Percentiles rank a stretch among this genome's conserved stretches.
phyloP scores from a whole-genome alignment of 2,113 vertebrate genomes.

The Macrotus californicus region DNA sequence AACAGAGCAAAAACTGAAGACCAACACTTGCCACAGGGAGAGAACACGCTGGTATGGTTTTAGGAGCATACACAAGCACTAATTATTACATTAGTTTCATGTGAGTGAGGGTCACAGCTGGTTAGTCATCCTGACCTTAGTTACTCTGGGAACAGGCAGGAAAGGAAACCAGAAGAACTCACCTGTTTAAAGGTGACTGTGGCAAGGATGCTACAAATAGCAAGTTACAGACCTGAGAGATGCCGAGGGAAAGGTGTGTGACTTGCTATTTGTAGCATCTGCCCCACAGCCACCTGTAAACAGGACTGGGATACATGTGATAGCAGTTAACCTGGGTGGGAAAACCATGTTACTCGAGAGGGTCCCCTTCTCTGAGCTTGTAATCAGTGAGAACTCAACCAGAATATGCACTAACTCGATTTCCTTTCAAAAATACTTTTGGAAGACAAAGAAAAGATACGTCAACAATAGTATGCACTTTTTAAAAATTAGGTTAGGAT shows the following conservation, averaged over 20 bases:
- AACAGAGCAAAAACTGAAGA: conserved; percentile 3
- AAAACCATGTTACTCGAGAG: background rate
- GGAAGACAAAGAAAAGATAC: background rate
- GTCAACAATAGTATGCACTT: background rate
- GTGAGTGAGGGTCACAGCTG: background rate
- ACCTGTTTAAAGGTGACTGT: background rate
- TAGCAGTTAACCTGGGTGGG: background rate
- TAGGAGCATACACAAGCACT: background rate
- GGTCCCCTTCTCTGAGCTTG: background rate
- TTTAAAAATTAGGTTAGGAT: background rate
- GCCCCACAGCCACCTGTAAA: background rate
- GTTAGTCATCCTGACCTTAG: background rate
- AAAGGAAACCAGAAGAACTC: background rate
- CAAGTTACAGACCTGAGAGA: background rate
- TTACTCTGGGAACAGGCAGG: background rate
- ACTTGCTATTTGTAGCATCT: background rate
- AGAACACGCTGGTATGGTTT: background rate
- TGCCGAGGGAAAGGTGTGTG: background rate
- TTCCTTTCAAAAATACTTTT: background rate
- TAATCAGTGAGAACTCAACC: background rate
- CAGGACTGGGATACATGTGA: background rate
- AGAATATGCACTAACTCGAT: background rate
- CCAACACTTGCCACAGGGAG: background rate
- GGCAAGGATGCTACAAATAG: background rate
- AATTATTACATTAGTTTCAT: background rate